phyloP scores from a whole-genome alignment of 2,113 vertebrate genomes.

The Brevimyrus niger region DNA sequence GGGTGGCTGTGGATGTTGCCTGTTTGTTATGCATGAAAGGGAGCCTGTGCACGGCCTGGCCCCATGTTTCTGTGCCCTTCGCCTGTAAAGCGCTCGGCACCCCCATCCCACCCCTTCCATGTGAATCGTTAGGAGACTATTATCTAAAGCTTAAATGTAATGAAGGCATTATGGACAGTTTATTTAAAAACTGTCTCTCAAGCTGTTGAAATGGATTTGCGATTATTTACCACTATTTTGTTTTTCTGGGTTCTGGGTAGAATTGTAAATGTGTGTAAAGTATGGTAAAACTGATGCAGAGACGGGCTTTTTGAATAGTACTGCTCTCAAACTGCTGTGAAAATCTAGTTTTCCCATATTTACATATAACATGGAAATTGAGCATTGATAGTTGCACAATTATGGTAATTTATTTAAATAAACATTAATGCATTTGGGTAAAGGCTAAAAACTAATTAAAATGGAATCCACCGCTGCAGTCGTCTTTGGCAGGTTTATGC shows the following conservation, averaged over 20 bases:
- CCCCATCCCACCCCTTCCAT: not conserved
- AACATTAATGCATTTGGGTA: conserved; percentile 6
- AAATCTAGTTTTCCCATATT: not conserved
- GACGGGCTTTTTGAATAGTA: not conserved
- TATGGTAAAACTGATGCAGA: not conserved
- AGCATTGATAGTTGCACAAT: not conserved
- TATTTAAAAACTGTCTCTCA: conserved; percentile 26
- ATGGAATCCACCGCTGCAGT: not conserved
- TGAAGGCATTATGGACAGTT: conserved; percentile 20
- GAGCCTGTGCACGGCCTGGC: not conserved
- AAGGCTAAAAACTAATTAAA: conserved; percentile 6
- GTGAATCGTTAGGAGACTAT: not conserved
- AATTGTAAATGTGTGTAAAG: not conserved
- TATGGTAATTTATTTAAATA: not conserved
- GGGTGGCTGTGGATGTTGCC: not conserved
- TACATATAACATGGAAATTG: not conserved
- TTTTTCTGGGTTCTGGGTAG: not conserved
- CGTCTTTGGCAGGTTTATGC: not conserved
- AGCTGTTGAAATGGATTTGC: conserved; percentile 26
- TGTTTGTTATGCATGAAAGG: not conserved
- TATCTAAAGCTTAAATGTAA: conserved; percentile 16
- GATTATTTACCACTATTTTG: conserved; percentile 37
- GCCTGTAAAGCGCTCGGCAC: not conserved
- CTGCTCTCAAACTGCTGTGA: conserved; percentile 3
- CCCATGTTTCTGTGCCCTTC: not conserved